phyloP scores from a whole-genome alignment of 2,888 invertebrate species.

The Phengaris alcon region DNA sequence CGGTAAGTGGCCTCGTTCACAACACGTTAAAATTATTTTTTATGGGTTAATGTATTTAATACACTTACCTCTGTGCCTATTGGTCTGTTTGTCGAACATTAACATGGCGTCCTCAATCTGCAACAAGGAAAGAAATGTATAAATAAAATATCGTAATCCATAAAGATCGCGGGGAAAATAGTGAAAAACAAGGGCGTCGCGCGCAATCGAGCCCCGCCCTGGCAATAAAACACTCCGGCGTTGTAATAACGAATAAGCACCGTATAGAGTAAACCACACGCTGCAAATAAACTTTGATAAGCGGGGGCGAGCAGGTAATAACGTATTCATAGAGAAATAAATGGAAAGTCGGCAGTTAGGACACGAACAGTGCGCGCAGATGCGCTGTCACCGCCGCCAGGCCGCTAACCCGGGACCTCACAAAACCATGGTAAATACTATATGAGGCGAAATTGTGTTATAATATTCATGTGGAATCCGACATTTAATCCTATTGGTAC shows the following conservation, averaged over 20 bases:
- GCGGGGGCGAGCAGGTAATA: slow-evolving; percentile 79
- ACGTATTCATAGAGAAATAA: slow-evolving; percentile 81
- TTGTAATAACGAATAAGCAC: slow-evolving; percentile 79
- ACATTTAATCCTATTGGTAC: slow-evolving; percentile 53
- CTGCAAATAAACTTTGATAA: slow-evolving; percentile 80
- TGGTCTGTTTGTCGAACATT: slow-evolving; percentile 99
- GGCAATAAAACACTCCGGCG: slow-evolving; percentile 77
- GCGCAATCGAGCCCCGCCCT: slow-evolving; percentile 73
- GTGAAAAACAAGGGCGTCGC: slow-evolving; percentile 69
- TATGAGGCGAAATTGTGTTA: slow-evolving; percentile 69
- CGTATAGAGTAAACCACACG: slow-evolving; percentile 79
- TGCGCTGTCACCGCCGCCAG: slow-evolving; percentile 65
- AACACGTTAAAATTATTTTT: neutral
- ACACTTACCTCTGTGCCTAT: slow-evolving; percentile 98
- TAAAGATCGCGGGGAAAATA: slow-evolving; percentile 60
- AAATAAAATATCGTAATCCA: slow-evolving; percentile 63
- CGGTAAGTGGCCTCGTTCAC: neutral
- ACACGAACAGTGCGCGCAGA: slow-evolving; percentile 74
- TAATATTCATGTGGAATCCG: slow-evolving; percentile 67
- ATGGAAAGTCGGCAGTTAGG: slow-evolving; percentile 79
- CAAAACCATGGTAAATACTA: slow-evolving; percentile 69
- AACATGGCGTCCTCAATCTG: slow-evolving; percentile 99
- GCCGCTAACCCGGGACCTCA: slow-evolving; percentile 58
- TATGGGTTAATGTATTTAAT: neutral
- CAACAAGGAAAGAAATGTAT: slow-evolving; percentile 78